Evolutionary conservation across 2,888 invertebrate genomes (phyloP).

Genomic region (Cataglyphis livida): DNA sequence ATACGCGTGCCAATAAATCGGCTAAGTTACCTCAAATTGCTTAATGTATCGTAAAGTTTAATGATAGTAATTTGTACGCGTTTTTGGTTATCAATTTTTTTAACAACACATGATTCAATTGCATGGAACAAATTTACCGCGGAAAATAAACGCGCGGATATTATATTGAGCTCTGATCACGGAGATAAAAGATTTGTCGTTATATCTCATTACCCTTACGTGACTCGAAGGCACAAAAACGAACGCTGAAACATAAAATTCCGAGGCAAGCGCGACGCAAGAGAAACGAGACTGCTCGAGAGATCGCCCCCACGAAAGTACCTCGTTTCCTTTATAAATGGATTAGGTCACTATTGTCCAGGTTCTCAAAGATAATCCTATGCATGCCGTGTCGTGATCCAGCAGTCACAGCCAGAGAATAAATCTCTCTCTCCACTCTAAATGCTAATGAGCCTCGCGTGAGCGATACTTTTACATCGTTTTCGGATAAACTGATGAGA

Average conservation of each 20-base stretch:
- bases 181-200: slow-evolving; percentile 55
- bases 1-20: slow-evolving; percentile 26
- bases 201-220: slow-evolving; percentile 47
- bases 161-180: slow-evolving; percentile 39
- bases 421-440: slow-evolving; percentile 81
- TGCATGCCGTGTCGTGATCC: slow-evolving; percentile 79
- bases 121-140: slow-evolving; percentile 1
- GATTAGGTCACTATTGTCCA: slow-evolving; percentile 74
- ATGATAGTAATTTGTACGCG: slow-evolving; percentile 36
- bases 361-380: slow-evolving; percentile 76
- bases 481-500: slow-evolving; percentile 71
- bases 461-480: slow-evolving; percentile 74
- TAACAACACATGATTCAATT: slow-evolving; percentile 39
- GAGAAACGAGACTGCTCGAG: slow-evolving; percentile 47
- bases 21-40: slow-evolving; percentile 14
- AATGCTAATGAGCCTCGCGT: slow-evolving; percentile 79
- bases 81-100: slow-evolving; percentile 44
- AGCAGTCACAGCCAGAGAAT: slow-evolving; percentile 76
- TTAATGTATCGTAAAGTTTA: slow-evolving; percentile 46
- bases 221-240: slow-evolving; percentile 55
- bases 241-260: slow-evolving; percentile 56
- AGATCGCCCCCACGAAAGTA: slow-evolving; percentile 53
- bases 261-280: slow-evolving; percentile 19
- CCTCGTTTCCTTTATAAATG: slow-evolving; percentile 74
- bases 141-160: slow-evolving; percentile 35